Evolutionary conservation across 1,140 invertebrate species (phyloP).

Genomic region (Meloidogyne exigua): DNA sequence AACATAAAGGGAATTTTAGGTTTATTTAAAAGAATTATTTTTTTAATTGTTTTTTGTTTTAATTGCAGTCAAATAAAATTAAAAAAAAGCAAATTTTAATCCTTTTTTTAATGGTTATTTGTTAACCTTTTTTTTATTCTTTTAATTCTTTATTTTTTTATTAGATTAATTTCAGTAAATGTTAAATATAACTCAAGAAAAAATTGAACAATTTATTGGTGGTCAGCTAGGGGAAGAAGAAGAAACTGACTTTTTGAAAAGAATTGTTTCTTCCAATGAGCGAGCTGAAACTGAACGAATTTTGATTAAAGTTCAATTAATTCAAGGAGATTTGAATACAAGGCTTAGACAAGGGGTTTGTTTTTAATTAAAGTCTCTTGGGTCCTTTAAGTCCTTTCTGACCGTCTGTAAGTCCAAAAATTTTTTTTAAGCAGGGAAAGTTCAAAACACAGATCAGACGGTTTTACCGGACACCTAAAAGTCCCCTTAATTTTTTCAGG

Average conservation of each 20-base stretch:
- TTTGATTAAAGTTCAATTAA: slow-evolving; percentile 38
- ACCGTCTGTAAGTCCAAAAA: too few relatives aligned
- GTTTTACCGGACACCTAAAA: too few relatives aligned
- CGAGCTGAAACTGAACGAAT: slow-evolving; percentile 39
- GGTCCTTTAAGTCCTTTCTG: too few relatives aligned
- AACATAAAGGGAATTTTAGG: not conserved
- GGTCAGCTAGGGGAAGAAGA: slow-evolving; percentile 55
- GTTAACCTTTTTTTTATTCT: not conserved
- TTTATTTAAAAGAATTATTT: not conserved
- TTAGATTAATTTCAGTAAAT: not conserved
- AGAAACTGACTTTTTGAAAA: slow-evolving; percentile 55
- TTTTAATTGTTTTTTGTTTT: not conserved
- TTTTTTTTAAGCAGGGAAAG: too few relatives aligned
- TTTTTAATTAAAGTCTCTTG: not conserved
- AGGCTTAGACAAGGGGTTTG: slow-evolving; percentile 47
- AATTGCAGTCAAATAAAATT: not conserved
- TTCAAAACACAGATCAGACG: too few relatives aligned
- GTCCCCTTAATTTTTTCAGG: slow-evolving; percentile 49
- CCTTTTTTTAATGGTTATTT: too few relatives aligned
- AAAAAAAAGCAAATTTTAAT: not conserved
- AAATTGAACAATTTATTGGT: slow-evolving; percentile 58
- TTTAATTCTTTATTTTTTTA: not conserved
- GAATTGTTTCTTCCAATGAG: slow-evolving; percentile 42
- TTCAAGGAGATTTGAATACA: slow-evolving; percentile 45
- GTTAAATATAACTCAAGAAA: slow-evolving; percentile 30